Percentiles rank a stretch among this genome's conserved stretches.
Evolutionary conservation across 2,888 invertebrate genomes (phyloP).

Genomic region (Folsomia manolachei): DNA sequence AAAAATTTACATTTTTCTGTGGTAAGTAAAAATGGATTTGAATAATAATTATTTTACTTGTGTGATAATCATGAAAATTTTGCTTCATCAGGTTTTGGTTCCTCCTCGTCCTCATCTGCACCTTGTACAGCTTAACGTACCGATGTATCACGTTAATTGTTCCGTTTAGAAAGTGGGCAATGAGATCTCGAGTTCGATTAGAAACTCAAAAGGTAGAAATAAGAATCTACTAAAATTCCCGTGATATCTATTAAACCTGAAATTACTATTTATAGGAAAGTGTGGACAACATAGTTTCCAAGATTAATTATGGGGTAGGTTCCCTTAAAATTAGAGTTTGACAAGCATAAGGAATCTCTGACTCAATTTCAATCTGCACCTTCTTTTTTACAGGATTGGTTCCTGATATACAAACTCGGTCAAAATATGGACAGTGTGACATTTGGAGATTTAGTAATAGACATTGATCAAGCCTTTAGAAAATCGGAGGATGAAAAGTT

Average conservation of each 20-base stretch:
- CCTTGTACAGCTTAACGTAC: conserved; percentile 26
- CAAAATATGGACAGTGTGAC: conserved; percentile 41
- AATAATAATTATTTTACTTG: neutral
- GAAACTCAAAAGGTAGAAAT: conserved; percentile 20
- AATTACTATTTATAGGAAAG: no score
- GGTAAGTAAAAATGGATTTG: conserved; percentile 24
- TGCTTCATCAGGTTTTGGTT: conserved; percentile 39
- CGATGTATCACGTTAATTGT: conserved; percentile 27
- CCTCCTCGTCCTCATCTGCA: conserved; percentile 25
- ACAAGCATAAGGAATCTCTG: no score
- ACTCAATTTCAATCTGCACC: no score
- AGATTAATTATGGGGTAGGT: conserved; percentile 34
- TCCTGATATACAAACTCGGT: conserved; percentile 37
- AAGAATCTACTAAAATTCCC: no score
- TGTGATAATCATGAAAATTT: neutral
- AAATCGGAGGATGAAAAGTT: conserved; percentile 29
- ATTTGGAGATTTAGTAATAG: conserved; percentile 34
- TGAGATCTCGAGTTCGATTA: conserved; percentile 22
- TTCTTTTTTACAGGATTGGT: no score
- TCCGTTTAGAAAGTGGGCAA: conserved; percentile 24
- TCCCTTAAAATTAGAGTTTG: no score
- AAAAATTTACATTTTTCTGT: conserved; percentile 35
- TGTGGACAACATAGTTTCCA: conserved; percentile 15
- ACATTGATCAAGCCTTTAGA: conserved; percentile 32
- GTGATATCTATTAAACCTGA: no score